Evolutionary conservation across 2,797 vertebrate species (phyloP).

Genomic region (Macropus fuliginosus): DNA sequence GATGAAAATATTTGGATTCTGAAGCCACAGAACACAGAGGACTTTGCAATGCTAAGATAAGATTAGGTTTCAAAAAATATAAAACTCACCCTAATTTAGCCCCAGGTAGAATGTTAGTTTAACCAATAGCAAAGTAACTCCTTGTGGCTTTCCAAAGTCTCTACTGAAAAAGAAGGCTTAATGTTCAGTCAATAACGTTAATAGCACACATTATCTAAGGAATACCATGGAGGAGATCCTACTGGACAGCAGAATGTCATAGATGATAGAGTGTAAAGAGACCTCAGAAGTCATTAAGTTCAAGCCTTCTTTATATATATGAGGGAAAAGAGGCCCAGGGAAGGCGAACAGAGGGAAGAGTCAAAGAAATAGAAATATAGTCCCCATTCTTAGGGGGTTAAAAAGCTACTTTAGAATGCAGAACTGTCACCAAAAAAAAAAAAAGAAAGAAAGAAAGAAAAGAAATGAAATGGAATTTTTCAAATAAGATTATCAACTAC

Average conservation of each 20-base stretch:
- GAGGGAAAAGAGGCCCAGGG: conserved; percentile 4
- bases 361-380: background rate
- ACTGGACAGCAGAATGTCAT: background rate
- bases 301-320: background rate
- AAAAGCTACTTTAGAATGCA: background rate
- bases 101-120: conserved; percentile 29
- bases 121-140: conserved; percentile 43
- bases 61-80: conserved; percentile 45
- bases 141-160: background rate
- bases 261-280: background rate
- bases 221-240: background rate
- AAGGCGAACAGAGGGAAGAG: background rate
- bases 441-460: too few species aligned
- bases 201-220: background rate
- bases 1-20: conserved; percentile 25
- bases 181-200: background rate
- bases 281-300: background rate
- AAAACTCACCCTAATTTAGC: conserved; percentile 32
- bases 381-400: background rate
- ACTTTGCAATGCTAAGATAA: background rate
- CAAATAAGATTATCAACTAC: background rate
- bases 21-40: conserved; percentile 26
- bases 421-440: too few species aligned
- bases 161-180: background rate
- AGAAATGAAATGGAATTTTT: background rate